Conservation (phyloP, 2,888 invertebrate species). For the Schrankia costaestrigalis region DNA sequence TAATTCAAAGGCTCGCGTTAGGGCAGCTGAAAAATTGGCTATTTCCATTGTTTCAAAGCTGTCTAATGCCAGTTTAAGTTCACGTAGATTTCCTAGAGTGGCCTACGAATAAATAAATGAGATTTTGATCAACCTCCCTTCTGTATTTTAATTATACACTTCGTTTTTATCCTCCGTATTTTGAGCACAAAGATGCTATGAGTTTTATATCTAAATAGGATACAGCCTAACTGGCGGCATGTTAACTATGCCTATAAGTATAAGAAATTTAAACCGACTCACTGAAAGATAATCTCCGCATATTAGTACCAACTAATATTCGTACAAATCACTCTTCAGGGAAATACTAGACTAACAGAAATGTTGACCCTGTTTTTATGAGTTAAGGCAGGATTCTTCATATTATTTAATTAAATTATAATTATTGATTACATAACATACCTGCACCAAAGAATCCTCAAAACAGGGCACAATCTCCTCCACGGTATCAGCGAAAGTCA, state of each 20-base stretch:
- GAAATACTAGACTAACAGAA: background rate
- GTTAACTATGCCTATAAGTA: too few relatives aligned
- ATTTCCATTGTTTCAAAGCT: slow-evolving; percentile 91
- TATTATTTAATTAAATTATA: too few relatives aligned
- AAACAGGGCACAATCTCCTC: slow-evolving; percentile 94
- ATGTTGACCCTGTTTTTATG: too few relatives aligned
- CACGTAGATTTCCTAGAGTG: slow-evolving; percentile 90
- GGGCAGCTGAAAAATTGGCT: slow-evolving; percentile 95
- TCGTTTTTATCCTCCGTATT: too few relatives aligned
- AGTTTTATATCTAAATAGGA: too few relatives aligned
- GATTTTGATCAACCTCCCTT: background rate
- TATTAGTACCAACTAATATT: background rate
- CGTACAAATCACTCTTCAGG: background rate
- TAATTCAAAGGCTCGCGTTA: slow-evolving; percentile 94
- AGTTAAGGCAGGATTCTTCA: too few relatives aligned
- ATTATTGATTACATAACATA: too few relatives aligned
- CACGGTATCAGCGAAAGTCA: slow-evolving; percentile 92
- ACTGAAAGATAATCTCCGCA: too few relatives aligned
- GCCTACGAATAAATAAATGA: slow-evolving; percentile 78
- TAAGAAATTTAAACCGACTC: too few relatives aligned
- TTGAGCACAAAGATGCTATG: too few relatives aligned
- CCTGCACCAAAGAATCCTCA: slow-evolving; percentile 93
- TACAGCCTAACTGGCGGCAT: too few relatives aligned
- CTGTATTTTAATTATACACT: too few relatives aligned
- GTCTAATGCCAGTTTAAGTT: slow-evolving; percentile 89